Conservation (phyloP, 23 tunicate species). For the Ciona savignyi region DNA sequence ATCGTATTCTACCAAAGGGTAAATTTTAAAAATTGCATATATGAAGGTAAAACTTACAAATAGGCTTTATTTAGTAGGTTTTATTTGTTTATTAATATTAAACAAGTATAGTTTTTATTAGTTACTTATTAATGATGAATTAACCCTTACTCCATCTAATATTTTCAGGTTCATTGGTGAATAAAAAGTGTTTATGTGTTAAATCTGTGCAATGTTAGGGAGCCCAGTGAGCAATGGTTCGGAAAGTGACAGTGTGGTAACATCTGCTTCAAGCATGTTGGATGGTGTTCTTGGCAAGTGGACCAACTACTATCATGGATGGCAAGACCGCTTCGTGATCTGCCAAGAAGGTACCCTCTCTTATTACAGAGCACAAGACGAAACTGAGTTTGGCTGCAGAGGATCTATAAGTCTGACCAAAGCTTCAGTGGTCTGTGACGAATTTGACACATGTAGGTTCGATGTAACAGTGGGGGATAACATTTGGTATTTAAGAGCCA, state of each 20-base stretch:
- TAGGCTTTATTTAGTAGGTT: too few species aligned
- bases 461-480: conserved; percentile 83
- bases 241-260: not conserved
- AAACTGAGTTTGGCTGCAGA: conserved; percentile 32
- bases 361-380: conserved; percentile 59
- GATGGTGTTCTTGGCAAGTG: conserved; percentile 66
- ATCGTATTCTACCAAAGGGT: too few species aligned
- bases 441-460: conserved; percentile 79
- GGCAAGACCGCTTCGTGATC: conserved; percentile 77
- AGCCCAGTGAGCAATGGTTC: not conserved
- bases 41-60: too few species aligned
- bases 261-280: conserved; percentile 4
- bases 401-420: conserved; percentile 75
- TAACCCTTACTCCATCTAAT: too few species aligned
- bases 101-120: too few species aligned
- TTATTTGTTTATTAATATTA: too few species aligned
- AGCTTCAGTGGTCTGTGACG: conserved; percentile 33
- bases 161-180: too few species aligned
- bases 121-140: too few species aligned
- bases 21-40: too few species aligned
- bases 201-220: not conserved
- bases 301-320: conserved; percentile 93
- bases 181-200: too few species aligned
- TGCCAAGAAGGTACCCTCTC: conserved; percentile 65
- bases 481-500: conserved; percentile 79